Percentiles rank a stretch among this genome's conserved stretches.
Conservation (phyloP, 1,140 invertebrate genomes). For the Apis florea region DNA sequence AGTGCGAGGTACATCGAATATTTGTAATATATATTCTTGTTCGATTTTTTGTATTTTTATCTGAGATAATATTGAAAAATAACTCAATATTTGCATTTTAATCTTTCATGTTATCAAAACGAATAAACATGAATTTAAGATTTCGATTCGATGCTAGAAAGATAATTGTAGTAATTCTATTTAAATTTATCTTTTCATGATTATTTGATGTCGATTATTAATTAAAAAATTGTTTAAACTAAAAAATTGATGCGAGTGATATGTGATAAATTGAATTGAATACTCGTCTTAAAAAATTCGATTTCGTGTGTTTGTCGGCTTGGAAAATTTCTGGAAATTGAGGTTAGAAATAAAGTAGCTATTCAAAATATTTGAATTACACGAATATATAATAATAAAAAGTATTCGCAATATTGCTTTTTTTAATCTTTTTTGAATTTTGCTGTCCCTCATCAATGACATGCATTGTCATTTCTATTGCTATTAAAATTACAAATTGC, state of each 20-base stretch:
- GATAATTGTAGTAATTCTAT: too few relatives aligned
- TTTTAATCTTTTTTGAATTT: too few relatives aligned
- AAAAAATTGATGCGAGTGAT: not conserved
- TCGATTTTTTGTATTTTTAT: not conserved
- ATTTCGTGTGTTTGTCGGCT: not conserved
- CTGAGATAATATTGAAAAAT: not conserved
- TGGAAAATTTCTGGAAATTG: not conserved
- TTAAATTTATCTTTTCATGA: not conserved
- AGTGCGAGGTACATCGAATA: conserved; percentile 64
- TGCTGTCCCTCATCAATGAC: too few relatives aligned
- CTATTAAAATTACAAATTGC: too few relatives aligned
- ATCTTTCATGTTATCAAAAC: not conserved
- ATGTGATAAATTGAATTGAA: not conserved
- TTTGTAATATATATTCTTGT: not conserved
- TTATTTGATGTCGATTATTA: too few relatives aligned
- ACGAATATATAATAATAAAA: not conserved
- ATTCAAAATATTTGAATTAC: not conserved
- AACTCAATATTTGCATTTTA: not conserved
- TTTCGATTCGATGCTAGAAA: not conserved
- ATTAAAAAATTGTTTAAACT: not conserved
- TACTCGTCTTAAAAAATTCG: not conserved
- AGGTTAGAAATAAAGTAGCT: not conserved
- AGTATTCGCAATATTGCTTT: too few relatives aligned
- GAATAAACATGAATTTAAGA: not conserved
- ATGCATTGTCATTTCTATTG: too few relatives aligned